Conservation (phyloP, 2,113 vertebrate genomes). For the Nymphicus hollandicus region DNA sequence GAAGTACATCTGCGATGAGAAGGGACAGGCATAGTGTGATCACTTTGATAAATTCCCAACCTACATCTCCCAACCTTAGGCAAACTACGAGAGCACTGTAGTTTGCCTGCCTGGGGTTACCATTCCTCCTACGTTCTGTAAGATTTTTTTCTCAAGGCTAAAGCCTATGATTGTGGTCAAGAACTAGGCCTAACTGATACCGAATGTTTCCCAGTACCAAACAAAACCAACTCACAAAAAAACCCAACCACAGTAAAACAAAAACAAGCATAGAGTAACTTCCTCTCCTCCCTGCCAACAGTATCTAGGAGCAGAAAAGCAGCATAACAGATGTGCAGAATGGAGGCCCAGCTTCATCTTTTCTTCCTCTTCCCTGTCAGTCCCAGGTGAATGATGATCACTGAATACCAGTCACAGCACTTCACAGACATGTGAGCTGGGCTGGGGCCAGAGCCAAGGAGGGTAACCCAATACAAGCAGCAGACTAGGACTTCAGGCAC, state of each 20-base stretch:
- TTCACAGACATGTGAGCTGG: fast-evolving
- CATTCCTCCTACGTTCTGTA: not conserved
- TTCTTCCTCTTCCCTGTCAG: not conserved
- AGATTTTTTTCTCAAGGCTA: not conserved
- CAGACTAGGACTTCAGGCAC: fast-evolving
- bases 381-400: not conserved
- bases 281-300: not conserved
- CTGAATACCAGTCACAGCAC: not conserved
- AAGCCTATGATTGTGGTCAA: not conserved
- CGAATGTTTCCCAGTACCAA: not conserved
- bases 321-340: not conserved
- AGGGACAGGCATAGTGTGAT: not conserved
- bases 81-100: not conserved
- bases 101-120: not conserved
- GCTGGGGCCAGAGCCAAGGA: not conserved
- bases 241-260: not conserved
- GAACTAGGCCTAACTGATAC: not conserved
- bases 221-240: not conserved
- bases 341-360: not conserved
- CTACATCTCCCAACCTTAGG: not conserved
- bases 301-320: not conserved
- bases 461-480: not conserved
- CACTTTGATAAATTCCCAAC: not conserved
- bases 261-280: not conserved
- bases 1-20: not conserved